Conservation (phyloP, 2,888 invertebrate species). For the Polyommatus icarus region DNA sequence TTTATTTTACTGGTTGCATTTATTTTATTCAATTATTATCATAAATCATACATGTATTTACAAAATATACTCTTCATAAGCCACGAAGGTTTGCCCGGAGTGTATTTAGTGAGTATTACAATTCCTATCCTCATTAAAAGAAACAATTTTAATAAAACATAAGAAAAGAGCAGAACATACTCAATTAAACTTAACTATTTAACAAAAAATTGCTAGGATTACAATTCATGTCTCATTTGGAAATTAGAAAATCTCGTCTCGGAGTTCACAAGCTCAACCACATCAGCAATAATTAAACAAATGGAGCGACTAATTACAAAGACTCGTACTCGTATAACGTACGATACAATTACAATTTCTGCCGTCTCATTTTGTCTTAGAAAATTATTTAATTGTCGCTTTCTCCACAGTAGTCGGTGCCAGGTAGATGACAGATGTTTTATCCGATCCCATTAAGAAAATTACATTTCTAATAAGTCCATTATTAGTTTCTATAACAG, state of each 20-base stretch:
- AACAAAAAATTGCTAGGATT: background rate
- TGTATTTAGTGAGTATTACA: no score
- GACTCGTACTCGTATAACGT: conserved; percentile 42
- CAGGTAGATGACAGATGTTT: conserved; percentile 46
- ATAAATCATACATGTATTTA: no score
- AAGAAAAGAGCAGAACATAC: no score
- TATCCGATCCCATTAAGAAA: conserved; percentile 38
- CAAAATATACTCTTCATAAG: no score
- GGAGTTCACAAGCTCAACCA: conserved; percentile 17
- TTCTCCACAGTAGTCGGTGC: conserved; percentile 52
- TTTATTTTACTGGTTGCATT: background rate
- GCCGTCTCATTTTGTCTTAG: conserved; percentile 68
- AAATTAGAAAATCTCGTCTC: background rate
- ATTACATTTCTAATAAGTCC: conserved; percentile 26
- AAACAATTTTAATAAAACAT: background rate
- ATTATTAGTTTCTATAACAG: conserved; percentile 7
- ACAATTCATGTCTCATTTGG: background rate
- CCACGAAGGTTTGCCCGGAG: no score
- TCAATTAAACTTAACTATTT: no score
- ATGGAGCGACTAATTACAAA: conserved; percentile 59
- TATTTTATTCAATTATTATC: no score
- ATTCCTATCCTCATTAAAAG: no score
- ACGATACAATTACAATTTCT: conserved; percentile 68
- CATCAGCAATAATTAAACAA: conserved; percentile 37
- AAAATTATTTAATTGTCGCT: conserved; percentile 72